Evolutionary conservation across 2,113 vertebrate genomes (phyloP).

Genomic region (Melanocharis versteri): DNA sequence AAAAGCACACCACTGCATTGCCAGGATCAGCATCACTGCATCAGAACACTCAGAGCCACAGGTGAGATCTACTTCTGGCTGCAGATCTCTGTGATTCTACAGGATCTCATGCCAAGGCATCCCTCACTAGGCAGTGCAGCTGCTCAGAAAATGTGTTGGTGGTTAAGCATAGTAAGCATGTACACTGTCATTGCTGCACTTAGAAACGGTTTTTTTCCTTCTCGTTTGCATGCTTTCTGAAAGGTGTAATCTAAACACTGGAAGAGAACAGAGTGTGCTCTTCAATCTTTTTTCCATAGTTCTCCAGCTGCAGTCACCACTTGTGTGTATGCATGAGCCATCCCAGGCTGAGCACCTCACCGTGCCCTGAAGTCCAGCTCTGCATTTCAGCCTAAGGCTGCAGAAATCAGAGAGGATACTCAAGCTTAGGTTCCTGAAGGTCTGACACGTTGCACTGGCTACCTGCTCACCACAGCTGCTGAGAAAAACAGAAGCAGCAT

Average conservation of each 20-base stretch:
- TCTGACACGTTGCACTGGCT: neutral
- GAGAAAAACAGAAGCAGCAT: neutral
- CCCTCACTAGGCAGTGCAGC: neutral
- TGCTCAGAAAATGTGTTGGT: neutral
- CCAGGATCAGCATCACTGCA: neutral
- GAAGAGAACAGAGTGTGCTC: neutral
- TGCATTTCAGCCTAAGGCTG: neutral
- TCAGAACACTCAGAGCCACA: neutral
- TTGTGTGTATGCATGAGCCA: neutral
- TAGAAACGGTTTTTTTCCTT: neutral
- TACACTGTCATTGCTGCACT: neutral
- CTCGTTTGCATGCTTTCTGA: neutral
- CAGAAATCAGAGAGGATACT: neutral
- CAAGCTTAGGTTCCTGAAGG: neutral
- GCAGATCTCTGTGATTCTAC: neutral
- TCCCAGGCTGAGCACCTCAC: neutral
- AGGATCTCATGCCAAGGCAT: neutral
- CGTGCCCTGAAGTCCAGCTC: neutral
- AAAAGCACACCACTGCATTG: neutral
- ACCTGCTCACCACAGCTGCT: neutral
- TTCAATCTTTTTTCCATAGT: neutral
- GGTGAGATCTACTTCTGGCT: neutral
- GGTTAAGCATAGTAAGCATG: neutral
- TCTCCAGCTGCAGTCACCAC: neutral
- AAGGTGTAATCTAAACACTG: neutral